Base-by-base conservation (phyloP, 2,113 vertebrate species). In the Okapia johnstoni region DNA sequence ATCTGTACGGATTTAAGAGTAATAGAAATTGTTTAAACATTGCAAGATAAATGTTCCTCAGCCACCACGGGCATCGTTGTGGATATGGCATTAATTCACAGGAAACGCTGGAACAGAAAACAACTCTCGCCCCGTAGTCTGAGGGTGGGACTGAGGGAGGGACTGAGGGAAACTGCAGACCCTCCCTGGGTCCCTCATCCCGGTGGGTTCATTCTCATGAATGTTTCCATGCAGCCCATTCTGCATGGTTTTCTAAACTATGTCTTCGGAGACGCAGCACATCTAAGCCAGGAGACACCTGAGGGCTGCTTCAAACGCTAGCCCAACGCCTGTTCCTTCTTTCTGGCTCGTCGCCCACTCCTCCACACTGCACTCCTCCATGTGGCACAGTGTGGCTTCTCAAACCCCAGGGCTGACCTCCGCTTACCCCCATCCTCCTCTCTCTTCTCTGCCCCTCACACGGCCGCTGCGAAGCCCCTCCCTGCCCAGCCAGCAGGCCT, bases 131-230 rank as follows among this genome's bases (percentile, higher is more conserved):
- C 15, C 4, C 23, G 30, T 9, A 0, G 50, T 43, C 52, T 21
- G 17, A 30, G 30, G n/a, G 73, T 8, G 50, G 52, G 79, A 15
- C 58, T 19, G 66, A 4, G 57, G 93, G 63, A 17, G 50, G 52
- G 79, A 15, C 58, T 19, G 66, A 4, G 57, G 93, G 63, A 17
- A 63, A 11, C 2, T 1, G 25, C 25, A 61, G 76, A 33, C 33
- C 43, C 21, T 33, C 23, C 40, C 7, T 7, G 4, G 50, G 50
- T 11, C 9, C 4, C 46, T 23, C 6, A 0, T 6, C 26, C 61
- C 19, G 0, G 3, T 0, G 28, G n/a, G 14, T 1, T 14, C 2
- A 10, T 54, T 7, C 66, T 85, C 77, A 25, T 0, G 16, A 36
- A 5, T 1, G 6, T 25, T 30, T n/a, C 16, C 52, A 3, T 2